Evolutionary conservation across 2,113 vertebrate genomes (phyloP).

Genomic region (Romanogobio albipinnatus): DNA sequence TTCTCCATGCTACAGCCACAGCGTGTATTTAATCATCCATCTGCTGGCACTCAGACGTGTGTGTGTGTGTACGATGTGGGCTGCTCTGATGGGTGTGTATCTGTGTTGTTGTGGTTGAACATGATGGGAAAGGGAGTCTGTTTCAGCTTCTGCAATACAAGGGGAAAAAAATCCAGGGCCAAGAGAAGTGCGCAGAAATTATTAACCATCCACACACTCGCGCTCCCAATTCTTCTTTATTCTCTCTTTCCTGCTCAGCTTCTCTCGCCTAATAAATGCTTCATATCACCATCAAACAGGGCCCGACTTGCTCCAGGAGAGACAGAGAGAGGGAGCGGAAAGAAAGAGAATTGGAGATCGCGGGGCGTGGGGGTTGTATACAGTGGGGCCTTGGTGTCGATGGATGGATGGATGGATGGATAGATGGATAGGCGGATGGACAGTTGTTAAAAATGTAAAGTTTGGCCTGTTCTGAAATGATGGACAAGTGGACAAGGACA

Average conservation of each 20-base stretch:
- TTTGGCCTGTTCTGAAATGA: constrained; percentile 32
- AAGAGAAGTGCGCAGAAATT: constrained; percentile 52
- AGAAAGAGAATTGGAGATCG: constrained; percentile 67
- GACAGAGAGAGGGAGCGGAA: constrained; percentile 42
- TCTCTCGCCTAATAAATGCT: constrained; percentile 66
- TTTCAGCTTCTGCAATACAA: constrained; percentile 52
- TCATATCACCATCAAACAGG: constrained; percentile 64
- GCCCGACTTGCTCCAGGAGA: constrained; percentile 45
- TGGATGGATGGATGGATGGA: constrained; percentile 49
- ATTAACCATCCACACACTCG: constrained; percentile 41
- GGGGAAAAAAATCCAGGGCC: constrained; percentile 42
- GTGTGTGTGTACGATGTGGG: not conserved
- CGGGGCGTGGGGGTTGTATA: constrained; percentile 37
- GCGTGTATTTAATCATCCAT: constrained; percentile 39
- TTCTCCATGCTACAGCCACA: constrained; percentile 37
- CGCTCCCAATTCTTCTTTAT: constrained; percentile 44
- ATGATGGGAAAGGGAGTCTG: constrained; percentile 38
- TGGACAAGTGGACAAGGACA: constrained; percentile 20
- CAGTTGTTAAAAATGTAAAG: constrained; percentile 54
- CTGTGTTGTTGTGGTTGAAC: constrained; percentile 37
- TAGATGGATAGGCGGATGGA: constrained; percentile 48
- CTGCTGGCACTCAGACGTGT: constrained; percentile 14
- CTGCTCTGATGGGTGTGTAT: constrained; percentile 24
- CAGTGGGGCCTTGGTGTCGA: constrained; percentile 39
- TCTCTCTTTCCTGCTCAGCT: constrained; percentile 49